Conservation (phyloP, 2,113 vertebrate genomes). For the Fregata magnificens region DNA sequence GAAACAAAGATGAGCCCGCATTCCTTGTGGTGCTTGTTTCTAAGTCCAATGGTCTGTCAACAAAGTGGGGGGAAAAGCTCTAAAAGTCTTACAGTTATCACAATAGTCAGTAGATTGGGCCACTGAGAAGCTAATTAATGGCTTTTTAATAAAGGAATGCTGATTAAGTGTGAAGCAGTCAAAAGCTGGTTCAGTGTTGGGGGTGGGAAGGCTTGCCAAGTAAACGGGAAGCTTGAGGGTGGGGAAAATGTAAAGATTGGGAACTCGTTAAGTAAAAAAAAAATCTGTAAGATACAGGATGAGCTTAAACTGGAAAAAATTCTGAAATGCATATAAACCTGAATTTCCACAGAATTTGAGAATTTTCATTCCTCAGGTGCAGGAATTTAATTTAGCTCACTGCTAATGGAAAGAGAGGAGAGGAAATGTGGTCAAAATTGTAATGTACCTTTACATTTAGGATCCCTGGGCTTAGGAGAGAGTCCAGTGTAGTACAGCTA, state of each 20-base stretch:
- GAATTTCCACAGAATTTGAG: not conserved
- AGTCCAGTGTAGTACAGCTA: not conserved
- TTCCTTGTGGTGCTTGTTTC: conserved; percentile 35
- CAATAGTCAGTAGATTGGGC: not conserved
- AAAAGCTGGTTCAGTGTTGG: not conserved
- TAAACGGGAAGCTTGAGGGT: not conserved
- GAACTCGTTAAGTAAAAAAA: not conserved
- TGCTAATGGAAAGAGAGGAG: not conserved
- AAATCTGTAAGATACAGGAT: not conserved
- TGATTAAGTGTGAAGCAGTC: not conserved
- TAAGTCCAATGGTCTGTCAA: conserved; percentile 31
- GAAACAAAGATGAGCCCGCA: conserved; percentile 61
- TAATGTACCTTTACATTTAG: not conserved
- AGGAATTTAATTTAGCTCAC: not conserved
- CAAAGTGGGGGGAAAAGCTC: not conserved
- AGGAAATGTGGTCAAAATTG: not conserved
- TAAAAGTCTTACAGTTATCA: conserved; percentile 27
- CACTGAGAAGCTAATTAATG: conserved; percentile 37
- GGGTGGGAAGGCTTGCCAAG: not conserved
- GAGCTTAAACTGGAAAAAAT: not conserved
- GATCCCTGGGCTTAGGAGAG: not conserved
- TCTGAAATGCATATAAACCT: not conserved
- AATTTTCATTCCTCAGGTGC: not conserved
- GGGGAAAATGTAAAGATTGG: not conserved
- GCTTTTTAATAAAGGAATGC: conserved; percentile 41